Percentiles rank a stretch among this genome's conserved stretches.
Conservation (phyloP, 2,797 vertebrate genomes). For the Bradypodion ventrale region DNA sequence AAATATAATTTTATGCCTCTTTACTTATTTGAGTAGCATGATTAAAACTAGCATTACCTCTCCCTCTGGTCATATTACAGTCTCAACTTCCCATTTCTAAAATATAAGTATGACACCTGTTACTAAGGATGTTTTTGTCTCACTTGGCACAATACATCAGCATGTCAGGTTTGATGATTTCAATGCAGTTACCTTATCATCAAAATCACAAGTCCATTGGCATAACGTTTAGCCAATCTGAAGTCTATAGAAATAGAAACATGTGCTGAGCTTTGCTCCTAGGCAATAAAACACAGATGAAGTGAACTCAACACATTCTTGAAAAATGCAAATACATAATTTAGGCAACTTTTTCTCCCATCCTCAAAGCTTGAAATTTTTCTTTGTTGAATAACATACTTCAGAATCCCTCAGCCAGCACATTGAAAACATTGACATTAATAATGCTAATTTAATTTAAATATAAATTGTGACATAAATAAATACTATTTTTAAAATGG, state of each 20-base stretch:
- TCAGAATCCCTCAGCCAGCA: no score
- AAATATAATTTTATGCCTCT: conserved; percentile 4
- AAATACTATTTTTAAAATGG: background rate
- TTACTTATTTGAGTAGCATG: conserved; percentile 31
- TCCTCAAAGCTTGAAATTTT: no score
- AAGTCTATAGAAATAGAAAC: background rate
- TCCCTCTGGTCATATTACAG: background rate
- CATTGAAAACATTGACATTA: background rate
- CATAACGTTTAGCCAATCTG: background rate
- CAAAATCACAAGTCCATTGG: background rate
- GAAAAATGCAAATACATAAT: background rate
- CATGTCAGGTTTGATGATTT: background rate
- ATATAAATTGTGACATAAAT: background rate
- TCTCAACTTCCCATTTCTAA: background rate
- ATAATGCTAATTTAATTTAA: background rate
- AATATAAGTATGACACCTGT: background rate
- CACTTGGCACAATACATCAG: background rate
- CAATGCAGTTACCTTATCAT: conserved; percentile 3
- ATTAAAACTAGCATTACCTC: background rate
- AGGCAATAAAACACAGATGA: background rate
- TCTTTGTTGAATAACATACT: no score
- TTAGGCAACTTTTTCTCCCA: background rate
- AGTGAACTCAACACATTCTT: background rate
- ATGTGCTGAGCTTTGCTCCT: background rate
- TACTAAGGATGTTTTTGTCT: background rate